Base-by-base conservation (phyloP, 2,797 vertebrate genomes). In the Hippopotamyrus pictus region DNA sequence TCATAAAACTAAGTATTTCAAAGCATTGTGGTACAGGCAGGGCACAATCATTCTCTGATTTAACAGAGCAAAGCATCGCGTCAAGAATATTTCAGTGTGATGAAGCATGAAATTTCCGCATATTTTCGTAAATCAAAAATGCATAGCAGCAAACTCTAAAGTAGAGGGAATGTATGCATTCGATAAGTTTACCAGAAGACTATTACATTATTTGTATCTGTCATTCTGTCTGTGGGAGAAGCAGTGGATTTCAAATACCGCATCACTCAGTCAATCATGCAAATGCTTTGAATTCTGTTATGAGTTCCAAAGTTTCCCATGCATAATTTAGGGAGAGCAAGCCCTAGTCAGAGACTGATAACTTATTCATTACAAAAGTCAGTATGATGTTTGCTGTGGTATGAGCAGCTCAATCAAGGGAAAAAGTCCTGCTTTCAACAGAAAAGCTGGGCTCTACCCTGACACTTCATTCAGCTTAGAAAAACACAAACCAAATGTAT, bases 331-430 rank as follows among this genome's bases (percentile, higher is more conserved):
- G 11, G 76, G 14, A 41, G 82, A 62, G 88, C 22, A n/a, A 14
- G 14, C 53, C 53, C 53, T 54, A 83, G 79, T 48, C 76, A 48
- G 76, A 59, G 57, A 12, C 82, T 85, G 82, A 89, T 89, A 59
- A 89, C 41, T 89, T 89, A 89, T 89, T 89, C 88, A 89, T 89
- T 85, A 83, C 25, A 48, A 17, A 85, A 85, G 59, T 69, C 53
- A 85, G 33, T 44, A n/a, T n/a, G 50, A 41, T 41, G 73, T 41
- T 83, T 76, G 44, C 76, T 89, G 76, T 84, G 54, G 33, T 48
- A 83, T 51, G 51, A 22, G 25, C 54, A 53, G 9, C 76, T 48
- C 51, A 79, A 54, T 84, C 79, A 41, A 53, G 54, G 44, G 83
- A 86, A 57, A 33, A 51, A 44, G 54, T 62, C 17, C 54, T 0